These are phyloP conservation scores for Stegastes partitus DNA, from an alignment of 2,113 vertebrate genomes.

Conservation along the genomic window DNA sequence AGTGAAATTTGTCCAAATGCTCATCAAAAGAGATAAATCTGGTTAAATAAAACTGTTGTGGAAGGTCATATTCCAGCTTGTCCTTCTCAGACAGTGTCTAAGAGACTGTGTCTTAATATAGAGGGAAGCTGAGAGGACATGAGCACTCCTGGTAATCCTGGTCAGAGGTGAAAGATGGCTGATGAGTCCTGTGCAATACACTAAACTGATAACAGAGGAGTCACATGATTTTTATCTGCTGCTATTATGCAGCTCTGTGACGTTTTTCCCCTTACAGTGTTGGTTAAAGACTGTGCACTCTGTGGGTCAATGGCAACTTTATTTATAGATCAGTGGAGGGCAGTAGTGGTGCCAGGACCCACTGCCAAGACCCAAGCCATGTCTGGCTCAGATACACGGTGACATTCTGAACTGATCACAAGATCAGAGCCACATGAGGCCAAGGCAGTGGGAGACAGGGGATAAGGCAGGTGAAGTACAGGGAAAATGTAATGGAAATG, in stretches of 20 bases:
- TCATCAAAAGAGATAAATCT: not conserved
- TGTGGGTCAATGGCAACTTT: constrained; percentile 38
- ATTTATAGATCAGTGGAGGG: constrained; percentile 66
- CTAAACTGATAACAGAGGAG: not conserved
- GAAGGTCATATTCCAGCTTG: constrained; percentile 3
- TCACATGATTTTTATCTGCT: not conserved
- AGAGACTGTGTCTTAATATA: constrained; percentile 49
- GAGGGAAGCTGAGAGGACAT: constrained; percentile 34
- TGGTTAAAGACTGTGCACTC: not conserved
- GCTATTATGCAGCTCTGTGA: not conserved
- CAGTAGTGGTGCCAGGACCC: constrained; percentile 51
- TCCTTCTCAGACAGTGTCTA: constrained; percentile 21
- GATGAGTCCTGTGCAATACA: not conserved
- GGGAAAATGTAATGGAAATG: not conserved
- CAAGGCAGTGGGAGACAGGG: constrained; percentile 16
- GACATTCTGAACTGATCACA: constrained; percentile 82
- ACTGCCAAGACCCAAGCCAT: constrained; percentile 39
- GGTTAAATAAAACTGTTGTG: not conserved
- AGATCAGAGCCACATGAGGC: constrained; percentile 23
- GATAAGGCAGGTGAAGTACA: no score
- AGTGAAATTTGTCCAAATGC: no score
- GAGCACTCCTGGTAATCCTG: constrained; percentile 47
- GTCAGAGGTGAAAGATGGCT: constrained; percentile 52
- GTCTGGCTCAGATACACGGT: constrained; percentile 61
- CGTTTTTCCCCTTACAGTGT: not conserved